Conservation (phyloP, 2,888 invertebrate genomes). For the Leucophora obtusa region DNA sequence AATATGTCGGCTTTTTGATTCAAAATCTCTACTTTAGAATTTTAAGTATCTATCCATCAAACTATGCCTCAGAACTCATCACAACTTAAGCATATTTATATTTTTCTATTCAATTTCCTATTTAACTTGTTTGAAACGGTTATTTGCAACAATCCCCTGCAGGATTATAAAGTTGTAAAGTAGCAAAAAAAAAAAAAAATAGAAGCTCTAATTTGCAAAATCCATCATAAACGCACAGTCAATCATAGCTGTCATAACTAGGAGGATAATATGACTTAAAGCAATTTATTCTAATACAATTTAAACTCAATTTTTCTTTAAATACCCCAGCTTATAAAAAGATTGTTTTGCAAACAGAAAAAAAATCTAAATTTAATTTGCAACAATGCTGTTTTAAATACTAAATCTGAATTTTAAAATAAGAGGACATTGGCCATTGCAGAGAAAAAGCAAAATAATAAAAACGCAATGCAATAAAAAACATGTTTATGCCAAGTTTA, state of each 20-base stretch:
- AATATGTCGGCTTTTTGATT: no score
- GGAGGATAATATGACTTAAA: conserved; percentile 74
- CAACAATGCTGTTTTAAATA: not conserved
- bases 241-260: conserved; percentile 72
- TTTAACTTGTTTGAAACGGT: conserved; percentile 20
- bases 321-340: not conserved
- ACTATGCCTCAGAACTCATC: no score
- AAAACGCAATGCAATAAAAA: not conserved
- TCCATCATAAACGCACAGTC: conserved; percentile 55
- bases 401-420: not conserved
- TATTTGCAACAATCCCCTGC: conserved; percentile 3
- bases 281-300: conserved; percentile 61
- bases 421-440: not conserved
- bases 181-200: not conserved
- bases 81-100: not conserved
- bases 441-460: not conserved
- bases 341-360: not conserved
- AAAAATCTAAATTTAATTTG: not conserved
- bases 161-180: not conserved
- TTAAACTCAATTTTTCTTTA: conserved; percentile 66
- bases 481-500: not conserved
- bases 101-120: conserved; percentile 6
- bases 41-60: no score
- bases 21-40: no score
- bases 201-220: conserved; percentile 51